Evolutionary conservation across 2,888 invertebrate genomes (phyloP).

Genomic region (Chrysolina americana): DNA sequence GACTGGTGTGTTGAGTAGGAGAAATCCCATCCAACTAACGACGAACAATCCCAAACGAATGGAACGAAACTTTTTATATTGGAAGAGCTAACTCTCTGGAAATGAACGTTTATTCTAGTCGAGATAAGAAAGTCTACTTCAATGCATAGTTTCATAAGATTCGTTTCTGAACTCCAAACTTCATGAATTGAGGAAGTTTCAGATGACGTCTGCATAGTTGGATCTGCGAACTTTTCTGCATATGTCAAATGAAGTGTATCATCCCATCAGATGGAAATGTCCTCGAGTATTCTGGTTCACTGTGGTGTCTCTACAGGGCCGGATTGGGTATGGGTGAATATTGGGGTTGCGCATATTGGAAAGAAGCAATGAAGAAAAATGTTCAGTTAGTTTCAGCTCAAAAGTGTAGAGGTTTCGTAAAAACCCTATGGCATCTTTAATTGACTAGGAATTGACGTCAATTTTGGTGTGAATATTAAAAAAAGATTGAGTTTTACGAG

Average conservation of each 20-base stretch:
- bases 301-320: too few species aligned
- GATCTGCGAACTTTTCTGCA: slow-evolving; percentile 1
- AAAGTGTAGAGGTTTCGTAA: too few species aligned
- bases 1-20: too few species aligned
- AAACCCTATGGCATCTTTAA: too few species aligned
- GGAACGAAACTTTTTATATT: not conserved
- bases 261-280: not conserved
- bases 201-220: not conserved
- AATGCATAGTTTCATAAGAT: slow-evolving; percentile 4
- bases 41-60: too few species aligned
- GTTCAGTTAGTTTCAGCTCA: too few species aligned
- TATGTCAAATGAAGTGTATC: slow-evolving; percentile 6
- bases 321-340: too few species aligned
- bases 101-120: slow-evolving; percentile 5
- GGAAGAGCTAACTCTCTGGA: not conserved
- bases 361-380: too few species aligned
- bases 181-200: not conserved
- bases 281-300: not conserved
- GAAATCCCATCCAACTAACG: not conserved
- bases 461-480: too few species aligned
- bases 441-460: too few species aligned
- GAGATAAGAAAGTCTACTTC: not conserved
- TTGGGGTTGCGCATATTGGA: too few species aligned
- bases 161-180: slow-evolving; percentile 5
- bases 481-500: too few species aligned